A percentile compares a stretch with the other conserved stretches of the same genome.
Conservation (phyloP, 2,797 vertebrate species). For the Cuniculus paca region DNA sequence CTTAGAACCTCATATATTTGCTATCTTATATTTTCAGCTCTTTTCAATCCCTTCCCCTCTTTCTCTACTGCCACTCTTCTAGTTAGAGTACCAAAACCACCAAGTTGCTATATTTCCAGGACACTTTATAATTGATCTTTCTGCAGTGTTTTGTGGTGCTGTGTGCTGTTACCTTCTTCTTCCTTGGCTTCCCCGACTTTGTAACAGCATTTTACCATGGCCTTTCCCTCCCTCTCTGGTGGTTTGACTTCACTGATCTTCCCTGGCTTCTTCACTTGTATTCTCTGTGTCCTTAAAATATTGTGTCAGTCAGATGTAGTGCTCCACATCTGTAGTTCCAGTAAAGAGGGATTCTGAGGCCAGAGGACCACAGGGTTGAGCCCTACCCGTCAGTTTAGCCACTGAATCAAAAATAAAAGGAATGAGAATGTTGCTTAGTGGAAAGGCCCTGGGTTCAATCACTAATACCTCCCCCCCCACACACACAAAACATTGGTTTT, state of each 20-base stretch:
- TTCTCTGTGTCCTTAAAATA: constrained; percentile 5
- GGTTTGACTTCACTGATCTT: constrained; percentile 4
- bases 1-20: neutral
- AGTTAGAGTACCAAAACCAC: constrained; percentile 2
- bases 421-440: neutral
- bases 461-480: neutral
- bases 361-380: neutral
- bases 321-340: neutral
- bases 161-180: neutral
- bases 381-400: neutral
- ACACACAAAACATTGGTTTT: neutral
- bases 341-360: neutral
- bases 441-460: neutral
- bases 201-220: constrained; percentile 7
- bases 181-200: constrained; percentile 21
- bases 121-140: neutral
- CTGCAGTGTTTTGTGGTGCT: neutral
- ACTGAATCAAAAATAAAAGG: neutral
- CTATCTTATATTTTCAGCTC: neutral
- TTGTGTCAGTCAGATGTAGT: neutral
- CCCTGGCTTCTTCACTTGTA: neutral
- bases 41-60: neutral
- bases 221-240: constrained; percentile 2
- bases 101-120: neutral
- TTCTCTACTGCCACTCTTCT: neutral